These are phyloP conservation scores for Bufo bufo DNA, from an alignment of 2,113 vertebrate genomes.

Conservation along the genomic window DNA sequence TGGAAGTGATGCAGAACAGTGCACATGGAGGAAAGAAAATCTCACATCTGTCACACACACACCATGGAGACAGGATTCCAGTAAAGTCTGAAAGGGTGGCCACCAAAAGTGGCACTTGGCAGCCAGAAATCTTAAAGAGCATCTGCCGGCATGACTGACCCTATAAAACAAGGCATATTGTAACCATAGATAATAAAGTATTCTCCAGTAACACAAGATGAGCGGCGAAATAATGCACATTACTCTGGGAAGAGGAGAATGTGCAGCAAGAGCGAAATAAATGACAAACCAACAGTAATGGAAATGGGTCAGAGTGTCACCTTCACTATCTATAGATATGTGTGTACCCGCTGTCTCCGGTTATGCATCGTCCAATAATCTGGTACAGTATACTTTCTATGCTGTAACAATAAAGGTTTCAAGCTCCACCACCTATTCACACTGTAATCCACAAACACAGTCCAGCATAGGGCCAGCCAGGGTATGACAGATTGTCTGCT, in stretches of 20 bases:
- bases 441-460: not conserved
- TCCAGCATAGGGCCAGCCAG: not conserved
- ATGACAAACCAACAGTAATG: not conserved
- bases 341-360: not conserved
- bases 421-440: not conserved
- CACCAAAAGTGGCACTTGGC: not conserved
- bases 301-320: not conserved
- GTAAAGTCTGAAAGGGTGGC: not conserved
- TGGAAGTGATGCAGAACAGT: slow-evolving; percentile 18
- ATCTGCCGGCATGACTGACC: too few relatives aligned
- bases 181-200: not conserved
- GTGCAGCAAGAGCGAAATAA: not conserved
- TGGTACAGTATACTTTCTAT: not conserved
- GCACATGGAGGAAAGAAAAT: slow-evolving; percentile 13
- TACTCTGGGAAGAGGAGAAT: not conserved
- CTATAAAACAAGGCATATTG: not conserved
- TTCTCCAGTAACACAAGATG: not conserved
- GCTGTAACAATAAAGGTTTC: not conserved
- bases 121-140: not conserved
- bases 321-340: not conserved
- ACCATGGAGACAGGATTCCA: not conserved
- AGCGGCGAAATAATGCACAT: not conserved
- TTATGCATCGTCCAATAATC: not conserved
- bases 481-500: not conserved
- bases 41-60: slow-evolving; percentile 23